Conservation (phyloP, 2,888 invertebrate species). For the Catocala sponsa region DNA sequence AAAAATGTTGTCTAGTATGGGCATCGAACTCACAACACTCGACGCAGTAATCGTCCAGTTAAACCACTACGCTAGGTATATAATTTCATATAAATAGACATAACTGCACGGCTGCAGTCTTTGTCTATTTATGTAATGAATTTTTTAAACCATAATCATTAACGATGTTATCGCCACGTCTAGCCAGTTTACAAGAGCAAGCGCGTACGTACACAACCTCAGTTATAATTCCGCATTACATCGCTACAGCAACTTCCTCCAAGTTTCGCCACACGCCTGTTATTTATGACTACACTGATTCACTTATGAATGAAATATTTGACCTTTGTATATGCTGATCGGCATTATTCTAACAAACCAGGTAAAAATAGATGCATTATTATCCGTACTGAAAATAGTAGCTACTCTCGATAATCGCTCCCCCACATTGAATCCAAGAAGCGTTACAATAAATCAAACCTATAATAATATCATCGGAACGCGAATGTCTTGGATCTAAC, state of each 20-base stretch:
- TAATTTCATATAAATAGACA: no score
- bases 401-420: constrained; percentile 74
- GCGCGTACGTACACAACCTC: no score
- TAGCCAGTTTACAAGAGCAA: no score
- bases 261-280: constrained; percentile 12
- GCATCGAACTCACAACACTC: no score
- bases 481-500: constrained; percentile 59
- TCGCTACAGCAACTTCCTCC: constrained; percentile 10
- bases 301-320: constrained; percentile 51
- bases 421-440: constrained; percentile 73
- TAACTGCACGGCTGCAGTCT: no score
- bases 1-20: no score
- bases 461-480: constrained; percentile 79
- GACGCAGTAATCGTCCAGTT: no score
- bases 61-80: no score
- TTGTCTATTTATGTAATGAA: no score
- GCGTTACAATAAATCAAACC: constrained; percentile 77
- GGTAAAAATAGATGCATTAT: constrained; percentile 69
- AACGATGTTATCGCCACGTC: no score
- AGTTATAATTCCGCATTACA: not conserved
- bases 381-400: constrained; percentile 73
- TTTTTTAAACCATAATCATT: no score
- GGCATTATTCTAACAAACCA: constrained; percentile 51
- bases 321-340: constrained; percentile 49
- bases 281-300: constrained; percentile 29